phyloP scores from a whole-genome alignment of 2,113 vertebrate genomes.

The Psammodynastes pulverulentus region DNA sequence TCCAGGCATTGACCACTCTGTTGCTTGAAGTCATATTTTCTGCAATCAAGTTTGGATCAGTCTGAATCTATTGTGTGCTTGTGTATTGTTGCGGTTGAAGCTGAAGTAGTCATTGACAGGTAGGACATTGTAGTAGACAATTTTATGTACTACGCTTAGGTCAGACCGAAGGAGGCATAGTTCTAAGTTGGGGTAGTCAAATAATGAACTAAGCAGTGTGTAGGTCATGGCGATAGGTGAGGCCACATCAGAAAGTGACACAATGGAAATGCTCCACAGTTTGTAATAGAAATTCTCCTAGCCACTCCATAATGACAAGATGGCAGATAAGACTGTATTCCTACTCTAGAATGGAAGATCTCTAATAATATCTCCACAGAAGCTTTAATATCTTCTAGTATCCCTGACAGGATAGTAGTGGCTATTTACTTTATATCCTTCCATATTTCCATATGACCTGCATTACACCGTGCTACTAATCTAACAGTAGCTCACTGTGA shows the following conservation, averaged over 20 bases:
- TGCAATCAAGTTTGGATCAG: too few relatives aligned
- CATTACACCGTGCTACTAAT: background rate
- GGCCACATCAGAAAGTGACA: background rate
- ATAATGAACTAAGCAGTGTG: too few relatives aligned
- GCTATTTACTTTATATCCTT: background rate
- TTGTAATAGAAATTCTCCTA: background rate
- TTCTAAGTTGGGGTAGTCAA: too few relatives aligned
- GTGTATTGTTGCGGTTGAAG: too few relatives aligned
- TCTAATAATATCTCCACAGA: background rate
- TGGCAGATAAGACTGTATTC: background rate
- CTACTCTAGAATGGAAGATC: background rate
- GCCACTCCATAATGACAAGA: background rate
- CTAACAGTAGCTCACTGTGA: background rate
- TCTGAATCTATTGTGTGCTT: too few relatives aligned
- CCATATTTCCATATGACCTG: background rate
- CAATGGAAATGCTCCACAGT: background rate
- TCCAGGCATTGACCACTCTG: too few relatives aligned
- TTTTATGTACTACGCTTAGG: too few relatives aligned
- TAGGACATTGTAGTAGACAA: too few relatives aligned
- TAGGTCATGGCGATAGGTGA: background rate
- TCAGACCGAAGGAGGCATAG: too few relatives aligned
- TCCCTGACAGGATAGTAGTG: background rate
- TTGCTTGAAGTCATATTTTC: too few relatives aligned
- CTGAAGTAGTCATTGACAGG: too few relatives aligned
- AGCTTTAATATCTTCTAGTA: background rate